Evolutionary conservation across 2,888 invertebrate species (phyloP).

Genomic region (Tribolium freemani): DNA sequence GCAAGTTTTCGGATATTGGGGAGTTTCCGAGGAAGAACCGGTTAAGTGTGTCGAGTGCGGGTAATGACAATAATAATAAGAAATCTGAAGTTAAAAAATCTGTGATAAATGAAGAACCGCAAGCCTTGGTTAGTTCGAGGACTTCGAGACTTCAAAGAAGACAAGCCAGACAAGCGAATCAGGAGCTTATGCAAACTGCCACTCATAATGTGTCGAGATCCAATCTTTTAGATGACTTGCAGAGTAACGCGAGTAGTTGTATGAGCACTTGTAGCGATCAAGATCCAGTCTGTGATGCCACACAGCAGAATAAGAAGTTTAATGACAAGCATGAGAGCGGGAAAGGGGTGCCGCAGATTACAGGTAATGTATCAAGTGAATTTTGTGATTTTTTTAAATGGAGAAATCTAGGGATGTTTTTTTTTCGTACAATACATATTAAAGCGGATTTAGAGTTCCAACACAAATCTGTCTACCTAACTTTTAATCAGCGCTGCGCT

Average conservation of each 20-base stretch:
- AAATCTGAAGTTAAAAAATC: conserved; percentile 51
- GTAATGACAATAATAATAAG: conserved; percentile 12
- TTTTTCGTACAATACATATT: too few species aligned
- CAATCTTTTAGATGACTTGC: conserved; percentile 67
- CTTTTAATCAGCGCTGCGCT: too few species aligned
- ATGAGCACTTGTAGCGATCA: conserved; percentile 70
- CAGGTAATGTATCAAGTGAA: conserved; percentile 37
- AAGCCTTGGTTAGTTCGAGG: conserved; percentile 54
- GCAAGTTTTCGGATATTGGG: conserved; percentile 78
- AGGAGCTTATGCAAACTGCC: conserved; percentile 63
- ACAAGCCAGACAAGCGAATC: conserved; percentile 64
- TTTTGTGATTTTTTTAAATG: too few species aligned
- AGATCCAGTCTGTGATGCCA: conserved; percentile 65
- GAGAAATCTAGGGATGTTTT: too few species aligned
- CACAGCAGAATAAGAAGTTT: conserved; percentile 65
- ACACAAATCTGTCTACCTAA: too few species aligned
- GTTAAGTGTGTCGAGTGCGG: conserved; percentile 13
- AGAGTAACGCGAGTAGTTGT: conserved; percentile 67
- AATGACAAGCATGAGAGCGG: conserved; percentile 68
- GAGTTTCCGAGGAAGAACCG: conserved; percentile 61
- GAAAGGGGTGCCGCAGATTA: conserved; percentile 51
- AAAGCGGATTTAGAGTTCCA: too few species aligned
- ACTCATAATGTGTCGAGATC: conserved; percentile 62
- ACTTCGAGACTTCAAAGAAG: conserved; percentile 65
- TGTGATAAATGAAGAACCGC: conserved; percentile 52